Percentiles rank a stretch among this genome's conserved stretches.
phyloP scores from a whole-genome alignment of 2,888 invertebrate species.

The Ormyrus thymus region DNA sequence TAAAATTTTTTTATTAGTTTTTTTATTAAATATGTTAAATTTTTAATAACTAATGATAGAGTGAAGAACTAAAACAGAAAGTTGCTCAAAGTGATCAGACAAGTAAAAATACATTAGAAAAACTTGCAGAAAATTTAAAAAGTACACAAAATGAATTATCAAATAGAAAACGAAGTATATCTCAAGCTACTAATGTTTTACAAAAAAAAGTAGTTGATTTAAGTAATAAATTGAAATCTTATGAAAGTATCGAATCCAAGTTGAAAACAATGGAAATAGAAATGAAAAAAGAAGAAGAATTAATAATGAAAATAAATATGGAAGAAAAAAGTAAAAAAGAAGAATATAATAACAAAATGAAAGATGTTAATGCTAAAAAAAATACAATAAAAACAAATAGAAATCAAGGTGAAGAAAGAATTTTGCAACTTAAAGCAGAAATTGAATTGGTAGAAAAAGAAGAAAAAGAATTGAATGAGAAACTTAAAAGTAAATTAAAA shows the following conservation, averaged over 20 bases:
- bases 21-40: no score
- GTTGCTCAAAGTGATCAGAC: constrained; percentile 25
- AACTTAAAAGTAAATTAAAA: constrained; percentile 25
- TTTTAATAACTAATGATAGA: constrained; percentile 24
- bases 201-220: constrained; percentile 46
- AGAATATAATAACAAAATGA: constrained; percentile 30
- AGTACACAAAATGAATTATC: constrained; percentile 31
- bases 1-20: not conserved
- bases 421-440: constrained; percentile 23
- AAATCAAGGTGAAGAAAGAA: constrained; percentile 8
- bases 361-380: constrained; percentile 24
- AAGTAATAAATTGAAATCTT: constrained; percentile 32
- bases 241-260: constrained; percentile 28
- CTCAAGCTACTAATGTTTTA: constrained; percentile 36
- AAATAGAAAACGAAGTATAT: constrained; percentile 31
- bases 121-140: constrained; percentile 37
- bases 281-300: constrained; percentile 40
- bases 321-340: constrained; percentile 15
- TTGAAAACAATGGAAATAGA: constrained; percentile 23
- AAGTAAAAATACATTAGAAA: constrained; percentile 26
- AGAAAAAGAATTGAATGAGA: constrained; percentile 32
- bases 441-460: constrained; percentile 33
- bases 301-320: not conserved
- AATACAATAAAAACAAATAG: constrained; percentile 34
- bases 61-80: constrained; percentile 11